Base-by-base conservation (phyloP, 2,888 invertebrate genomes). In the Lasioglossum leucozonium region DNA sequence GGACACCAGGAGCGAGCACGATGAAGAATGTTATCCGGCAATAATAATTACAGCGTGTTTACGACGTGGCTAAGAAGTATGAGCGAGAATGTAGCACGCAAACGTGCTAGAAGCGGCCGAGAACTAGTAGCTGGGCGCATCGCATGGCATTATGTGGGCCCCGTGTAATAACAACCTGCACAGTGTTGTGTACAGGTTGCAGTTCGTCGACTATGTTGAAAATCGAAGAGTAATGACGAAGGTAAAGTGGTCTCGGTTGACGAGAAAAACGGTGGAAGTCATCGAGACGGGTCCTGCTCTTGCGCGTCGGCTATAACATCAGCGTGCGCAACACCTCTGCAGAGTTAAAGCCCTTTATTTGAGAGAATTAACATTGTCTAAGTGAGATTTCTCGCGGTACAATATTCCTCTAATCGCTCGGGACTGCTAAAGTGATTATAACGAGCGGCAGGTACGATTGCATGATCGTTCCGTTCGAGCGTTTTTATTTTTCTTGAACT, bases 41-140 rank as follows among this genome's bases (percentile, higher is more conserved):
- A 81, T 86, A 84, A 86, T 81, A 86, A 86, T 81, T 81, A 67
- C 78, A 75, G 67, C 72, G 67, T 84, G 86, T 86, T 84, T 86
- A 78, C 78, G 75, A 69, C 34, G 55, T 13, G 34, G 40, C 71
- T 22, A 47, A 75, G 72, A 81, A 80, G 55, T 75, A 47, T 18
- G 58, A 18, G 72, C 73, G 30, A 79, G 44, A 77, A 69, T 58
- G 58, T 71, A 71, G 62, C 85, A 67, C 65, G 84, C 71, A 47
- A 72, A 80, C 84, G 79, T 77, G 79, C 62, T 67, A 65, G 62
- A n/a, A 80, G 42, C 34, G 55, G 62, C 37, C 58, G 67, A 30
- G 74, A 67, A 62, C 26, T 44, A 81, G 44, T 65, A 44, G 82
- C 51, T 22, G 55, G 62, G 62, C 47, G 44, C 40, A 30, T 37